Evolutionary conservation across 2,888 invertebrate genomes (phyloP).

Genomic region (Caenorhabditis parvicauda): DNA sequence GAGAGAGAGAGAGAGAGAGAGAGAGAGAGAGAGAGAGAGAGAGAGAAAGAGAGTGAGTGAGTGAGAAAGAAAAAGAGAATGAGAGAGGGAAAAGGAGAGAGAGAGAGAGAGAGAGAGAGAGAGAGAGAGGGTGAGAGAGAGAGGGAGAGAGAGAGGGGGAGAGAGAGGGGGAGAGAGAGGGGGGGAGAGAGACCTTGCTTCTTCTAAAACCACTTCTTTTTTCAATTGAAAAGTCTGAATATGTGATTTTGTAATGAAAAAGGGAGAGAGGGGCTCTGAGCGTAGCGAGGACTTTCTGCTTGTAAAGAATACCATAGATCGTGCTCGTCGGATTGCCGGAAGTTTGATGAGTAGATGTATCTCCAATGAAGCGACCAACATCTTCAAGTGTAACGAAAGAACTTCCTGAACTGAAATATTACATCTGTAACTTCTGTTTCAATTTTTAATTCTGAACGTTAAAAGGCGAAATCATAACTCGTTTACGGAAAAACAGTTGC

Average conservation of each 20-base stretch:
- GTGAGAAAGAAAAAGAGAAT: neutral
- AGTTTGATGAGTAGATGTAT: too few relatives aligned
- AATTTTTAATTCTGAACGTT: too few relatives aligned
- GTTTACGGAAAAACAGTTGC: too few relatives aligned
- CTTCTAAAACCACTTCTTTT: neutral
- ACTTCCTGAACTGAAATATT: too few relatives aligned
- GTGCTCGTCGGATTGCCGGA: too few relatives aligned
- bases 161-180: neutral
- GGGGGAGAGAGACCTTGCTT: neutral
- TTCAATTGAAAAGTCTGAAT: neutral
- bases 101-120: slow-evolving; percentile 4
- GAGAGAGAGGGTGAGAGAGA: neutral
- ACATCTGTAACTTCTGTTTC: too few relatives aligned
- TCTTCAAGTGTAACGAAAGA: too few relatives aligned
- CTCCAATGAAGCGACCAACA: too few relatives aligned
- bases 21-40: slow-evolving; percentile 1
- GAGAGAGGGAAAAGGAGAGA: neutral
- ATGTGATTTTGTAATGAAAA: neutral
- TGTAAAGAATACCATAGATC: too few relatives aligned
- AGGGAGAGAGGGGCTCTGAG: neutral
- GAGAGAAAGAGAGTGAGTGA: slow-evolving; percentile 1
- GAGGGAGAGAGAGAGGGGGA: neutral
- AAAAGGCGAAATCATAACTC: too few relatives aligned
- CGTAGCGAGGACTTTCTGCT: neutral
- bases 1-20: slow-evolving; percentile 1